Evolutionary conservation across 2,888 invertebrate genomes (phyloP).

Genomic region (Coelinius sp.): DNA sequence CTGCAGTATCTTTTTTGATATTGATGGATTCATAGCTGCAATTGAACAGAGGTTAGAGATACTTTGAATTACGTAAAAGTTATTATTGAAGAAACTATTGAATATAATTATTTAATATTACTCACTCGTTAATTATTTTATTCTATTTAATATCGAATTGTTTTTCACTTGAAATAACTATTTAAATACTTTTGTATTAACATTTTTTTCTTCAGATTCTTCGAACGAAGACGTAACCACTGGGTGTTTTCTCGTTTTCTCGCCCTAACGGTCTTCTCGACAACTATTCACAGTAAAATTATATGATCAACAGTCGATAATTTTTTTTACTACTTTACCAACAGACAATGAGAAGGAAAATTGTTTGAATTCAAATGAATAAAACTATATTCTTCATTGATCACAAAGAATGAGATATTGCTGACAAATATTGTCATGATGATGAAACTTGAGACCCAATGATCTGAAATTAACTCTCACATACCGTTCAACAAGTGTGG

Average conservation of each 20-base stretch:
- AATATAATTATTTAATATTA: background rate
- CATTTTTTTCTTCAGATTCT: background rate
- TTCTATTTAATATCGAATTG: background rate
- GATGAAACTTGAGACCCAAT: too few species aligned
- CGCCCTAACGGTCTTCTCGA: background rate
- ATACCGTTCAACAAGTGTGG: too few species aligned
- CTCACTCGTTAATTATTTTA: background rate
- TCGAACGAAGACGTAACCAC: background rate
- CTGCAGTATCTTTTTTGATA: conserved; percentile 57
- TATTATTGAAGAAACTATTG: too few species aligned
- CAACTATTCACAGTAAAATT: background rate
- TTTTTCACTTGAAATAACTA: background rate
- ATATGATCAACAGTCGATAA: background rate
- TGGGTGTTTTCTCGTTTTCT: background rate
- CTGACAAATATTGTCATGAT: too few species aligned
- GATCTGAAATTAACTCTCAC: too few species aligned
- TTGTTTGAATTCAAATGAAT: background rate
- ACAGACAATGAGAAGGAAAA: background rate
- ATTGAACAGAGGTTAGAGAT: background rate
- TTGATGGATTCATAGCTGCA: conserved; percentile 53
- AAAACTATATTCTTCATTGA: too few species aligned
- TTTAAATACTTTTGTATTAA: background rate
- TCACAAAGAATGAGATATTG: too few species aligned
- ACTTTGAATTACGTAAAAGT: too few species aligned
- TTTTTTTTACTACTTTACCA: background rate